Base-by-base conservation (phyloP, 2,113 vertebrate genomes). In the Eurystomus gularis region DNA sequence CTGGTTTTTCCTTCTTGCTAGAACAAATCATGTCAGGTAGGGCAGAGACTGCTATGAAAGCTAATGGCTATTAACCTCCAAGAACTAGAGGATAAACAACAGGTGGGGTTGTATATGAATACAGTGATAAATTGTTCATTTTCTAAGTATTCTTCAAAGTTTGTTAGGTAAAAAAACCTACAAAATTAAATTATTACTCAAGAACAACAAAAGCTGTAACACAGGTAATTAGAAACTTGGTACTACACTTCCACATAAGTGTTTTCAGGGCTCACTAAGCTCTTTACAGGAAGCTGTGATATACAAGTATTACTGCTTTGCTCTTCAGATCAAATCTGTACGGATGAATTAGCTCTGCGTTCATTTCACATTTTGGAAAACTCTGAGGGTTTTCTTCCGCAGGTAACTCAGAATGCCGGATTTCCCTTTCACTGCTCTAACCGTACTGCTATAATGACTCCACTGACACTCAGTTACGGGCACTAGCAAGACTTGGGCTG, bases 351-450 rank as follows among this genome's bases (percentile, higher is more conserved):
- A 44, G 54, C 29, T 65, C n/a, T 13, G 13, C 7, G 5, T 11
- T 42, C 7, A 60, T 46, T 70, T 66, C 87, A 66, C 46, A 66
- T 78, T 28, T 1, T 37, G 11, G n/a, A 78, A 84, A 72, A 46
- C 17, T 39, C 19, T 52, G 62, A 68, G 17, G 17, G 21, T 60
- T 0, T 1, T 48, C 79, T 64, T 58, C 2, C 71, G 61, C 54
- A 64, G 62, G 25, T 46, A 71, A 85, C 9, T 15, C 28, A 71
- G 9, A 52, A 69, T 1, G 4, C 8, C 44, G 0, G 0, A 35
- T 44, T 52, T 62, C 33, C 42, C 52, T 78, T 86, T 73, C 80
- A 83, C 20, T 77, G 62, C 16, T 91, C 68, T 51, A 37, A 64
- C 44, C 20, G 7, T 7, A 35, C 11, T 65, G 26, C 49, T 84